Base-by-base conservation (phyloP, 2,797 vertebrate genomes). In the Hemibagrus guttatus region DNA sequence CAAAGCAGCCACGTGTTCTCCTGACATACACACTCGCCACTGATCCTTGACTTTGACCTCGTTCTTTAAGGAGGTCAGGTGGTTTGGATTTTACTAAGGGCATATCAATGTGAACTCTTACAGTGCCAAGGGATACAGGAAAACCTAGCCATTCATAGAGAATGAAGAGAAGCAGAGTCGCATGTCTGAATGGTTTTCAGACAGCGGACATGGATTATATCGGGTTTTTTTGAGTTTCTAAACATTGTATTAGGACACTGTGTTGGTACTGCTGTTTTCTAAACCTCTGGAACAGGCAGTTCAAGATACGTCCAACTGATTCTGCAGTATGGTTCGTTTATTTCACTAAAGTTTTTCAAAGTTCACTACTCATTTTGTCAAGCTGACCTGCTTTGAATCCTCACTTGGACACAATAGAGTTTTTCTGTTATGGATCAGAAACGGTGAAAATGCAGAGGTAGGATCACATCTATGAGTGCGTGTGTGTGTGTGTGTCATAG, bases 381-480 rank as follows among this genome's bases (percentile, higher is more conserved):
- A 11, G 26, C 39, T 84, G 85, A 87, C 75, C 74, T 78, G 76
- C 74, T 78, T 80, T 39, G 26, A 66, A 31, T 35, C 26, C 52
- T 85, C 46, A 74, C 23, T 54, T 56, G 74, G 49, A 6, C n/a
- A 1, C 19, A 19, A 6, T 58, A 35, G n/a, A 16, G 26, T 6
- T 31, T 6, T n/a, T 79, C 1, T 26, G 31, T 59, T 39, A 59
- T 13, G 21, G 4, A 39, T 59, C 54, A 31, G 14, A 54, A 76
- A 76, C 13, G 9, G 74, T 76, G 75, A 75, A 69, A 84, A 87
- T 82, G 63, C 75, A 76, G 83, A 87, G 80, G 85, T 88, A 66
- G 21, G 19, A 83, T 84, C 63, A 81, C 42, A 81, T 76, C 26
- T 31, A n/a, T 39, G 8, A 26, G 23, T n/a, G 17, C 13, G 58